Base-by-base conservation (phyloP, 1,140 invertebrate species). In the Camponotus pennsylvanicus region DNA sequence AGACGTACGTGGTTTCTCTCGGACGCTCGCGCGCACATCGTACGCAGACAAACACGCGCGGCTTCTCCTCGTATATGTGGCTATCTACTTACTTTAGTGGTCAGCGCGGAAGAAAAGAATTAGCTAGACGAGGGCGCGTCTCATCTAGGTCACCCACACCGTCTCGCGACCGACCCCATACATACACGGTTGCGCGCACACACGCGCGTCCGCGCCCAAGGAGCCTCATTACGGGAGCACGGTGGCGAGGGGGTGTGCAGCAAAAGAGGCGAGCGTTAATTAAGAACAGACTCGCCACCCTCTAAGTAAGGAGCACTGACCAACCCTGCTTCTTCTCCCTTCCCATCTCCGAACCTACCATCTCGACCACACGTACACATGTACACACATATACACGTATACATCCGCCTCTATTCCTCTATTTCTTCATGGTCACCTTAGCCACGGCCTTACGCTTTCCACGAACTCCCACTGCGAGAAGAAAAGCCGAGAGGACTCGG, bases 201-300 rank as follows among this genome's bases (percentile, higher is more conserved):
- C 87, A 92, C 92, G 91, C 87, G 86, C 88, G 73, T 89, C 93
- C 93, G 92, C 76, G 21, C 64, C 59, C 79, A 85, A 92, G 89
- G 88, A 93, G 92, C 93, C 94, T 95, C 94, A 94, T 95, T 95
- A 95, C 93, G 92, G 93, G 82, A 90, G 86, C 85, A 91, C 86
- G 89, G 91, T 92, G 94, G 93, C 93, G 89, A 93, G 93, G 93
- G 94, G 93, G 93, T 92, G 89, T 94, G 94, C 93, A 94, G 93
- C 93, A 94, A 94, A 94, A 94, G 94, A 94, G 94, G 93, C 93
- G 92, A 94, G 94, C 94, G 94, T 95, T 95, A 95, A 95, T 95
- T 95, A 95, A 95, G 94, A 95, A 95, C 94, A 95, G 94, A 95
- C 94, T 95, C 94, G 92, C 94, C 94, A 94, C 94, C 94, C 94